Percentiles rank a stretch among this genome's conserved stretches.
Evolutionary conservation across 2,888 invertebrate species (phyloP).

Genomic region (Cloeon dipterum): DNA sequence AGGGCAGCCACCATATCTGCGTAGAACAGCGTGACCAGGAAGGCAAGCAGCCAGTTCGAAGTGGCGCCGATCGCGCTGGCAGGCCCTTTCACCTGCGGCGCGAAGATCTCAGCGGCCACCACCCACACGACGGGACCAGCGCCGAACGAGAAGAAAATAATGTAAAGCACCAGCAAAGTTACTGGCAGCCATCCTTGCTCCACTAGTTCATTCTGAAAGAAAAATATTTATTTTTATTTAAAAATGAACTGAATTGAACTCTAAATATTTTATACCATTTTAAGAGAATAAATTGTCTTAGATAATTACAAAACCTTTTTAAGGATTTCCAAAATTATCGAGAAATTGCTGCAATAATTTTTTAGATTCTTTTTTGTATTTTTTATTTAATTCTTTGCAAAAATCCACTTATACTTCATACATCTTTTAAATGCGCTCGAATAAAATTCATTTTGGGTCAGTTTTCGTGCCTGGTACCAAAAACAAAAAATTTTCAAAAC

Average conservation of each 20-base stretch:
- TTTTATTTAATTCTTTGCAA: too few relatives aligned
- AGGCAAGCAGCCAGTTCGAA: constrained; percentile 16
- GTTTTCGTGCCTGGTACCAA: too few relatives aligned
- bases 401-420: too few relatives aligned
- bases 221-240: too few relatives aligned
- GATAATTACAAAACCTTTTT: too few relatives aligned
- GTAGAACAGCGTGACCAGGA: constrained; percentile 15
- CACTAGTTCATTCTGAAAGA: constrained; percentile 20
- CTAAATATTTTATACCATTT: too few relatives aligned
- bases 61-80: constrained; percentile 19
- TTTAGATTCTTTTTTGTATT: too few relatives aligned
- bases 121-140: constrained; percentile 18
- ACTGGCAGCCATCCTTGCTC: constrained; percentile 20
- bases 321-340: constrained; percentile 10
- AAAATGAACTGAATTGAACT: constrained; percentile 11
- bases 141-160: constrained; percentile 14
- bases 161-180: constrained; percentile 13
- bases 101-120: constrained; percentile 17
- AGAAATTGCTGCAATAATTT: constrained; percentile 14
- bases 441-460: too few relatives aligned
- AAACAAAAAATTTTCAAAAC: too few relatives aligned
- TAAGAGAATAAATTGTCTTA: too few relatives aligned
- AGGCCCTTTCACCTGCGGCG: constrained; percentile 15
- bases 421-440: too few relatives aligned
- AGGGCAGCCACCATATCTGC: constrained; percentile 9